Evolutionary conservation across 2,888 invertebrate genomes (phyloP), one percentile per base, ranked within the genome.

Genomic region (Sinohyriopsis cumingii): DNA sequence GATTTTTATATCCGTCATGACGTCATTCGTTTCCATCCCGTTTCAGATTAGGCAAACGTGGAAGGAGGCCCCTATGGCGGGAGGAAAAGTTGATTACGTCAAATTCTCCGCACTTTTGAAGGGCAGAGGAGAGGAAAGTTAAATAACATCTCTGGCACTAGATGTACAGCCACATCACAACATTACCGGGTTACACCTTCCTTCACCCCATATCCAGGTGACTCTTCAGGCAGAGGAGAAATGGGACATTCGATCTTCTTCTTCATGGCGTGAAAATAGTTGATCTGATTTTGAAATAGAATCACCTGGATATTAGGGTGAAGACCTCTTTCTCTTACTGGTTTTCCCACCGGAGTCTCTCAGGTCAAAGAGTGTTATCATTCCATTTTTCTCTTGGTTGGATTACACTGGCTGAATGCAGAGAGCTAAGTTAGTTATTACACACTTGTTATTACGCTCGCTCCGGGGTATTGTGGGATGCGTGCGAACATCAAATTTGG

Each of bases 11-110:
- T 67, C n/a, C 33, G 19, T 33, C 33, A 9, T 45, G 7, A 22
- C 25, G n/a, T 3, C 65, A 60, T 54, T 56, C 55, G 57, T 59
- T 55, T 68, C 33, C 54, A 61, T 75, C 61, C 25, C 19, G 55
- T 75, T 78, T 5, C 84, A 90, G 90, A 84, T 90, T 78, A 87
- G 89, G 79, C 87, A 88, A 71, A 87, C 87, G 55, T 90, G 89
- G 88, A 90, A 90, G 73, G 90, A 90, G 71, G 89, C 91, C 61
- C 91, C 91, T 54, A 88, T 92, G 68, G 86, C 88, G 68, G 90
- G 86, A 66, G 92, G 92, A 81, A 86, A 89, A 80, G 84, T 91
- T 72, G 91, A 92, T 85, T 92, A 92, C 87, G 87, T 89, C 75
- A 90, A 89, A 67, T 91, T 91, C 82, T 90, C 90, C 68, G 85